These are phyloP conservation scores for Lamellibrachia columna DNA, from an alignment of 2,888 invertebrate species.

Conservation along the genomic window DNA sequence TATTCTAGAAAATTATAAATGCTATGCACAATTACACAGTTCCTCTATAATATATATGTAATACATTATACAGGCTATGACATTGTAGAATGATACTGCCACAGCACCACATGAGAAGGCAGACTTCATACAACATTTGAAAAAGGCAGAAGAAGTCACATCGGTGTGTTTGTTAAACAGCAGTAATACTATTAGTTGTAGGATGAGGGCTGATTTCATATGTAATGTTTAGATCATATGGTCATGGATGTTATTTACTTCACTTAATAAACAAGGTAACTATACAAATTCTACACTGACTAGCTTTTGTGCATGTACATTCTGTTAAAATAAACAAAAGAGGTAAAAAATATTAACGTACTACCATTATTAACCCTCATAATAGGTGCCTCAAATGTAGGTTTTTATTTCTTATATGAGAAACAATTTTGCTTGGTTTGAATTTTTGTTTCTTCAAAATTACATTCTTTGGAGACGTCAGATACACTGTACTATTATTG, in stretches of 20 bases:
- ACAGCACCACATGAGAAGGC: background rate
- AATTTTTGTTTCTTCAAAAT: background rate
- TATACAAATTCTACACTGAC: background rate
- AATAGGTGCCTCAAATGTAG: no score
- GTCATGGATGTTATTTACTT: background rate
- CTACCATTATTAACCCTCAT: no score
- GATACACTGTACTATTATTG: background rate
- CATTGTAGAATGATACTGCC: conserved; percentile 9
- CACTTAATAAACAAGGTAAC: background rate
- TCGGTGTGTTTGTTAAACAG: background rate
- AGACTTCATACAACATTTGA: background rate
- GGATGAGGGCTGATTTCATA: background rate
- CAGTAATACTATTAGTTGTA: no score
- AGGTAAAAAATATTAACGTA: no score
- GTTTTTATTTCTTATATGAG: background rate
- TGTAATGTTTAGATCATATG: background rate
- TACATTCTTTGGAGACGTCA: background rate
- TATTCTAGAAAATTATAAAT: background rate
- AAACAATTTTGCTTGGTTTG: background rate
- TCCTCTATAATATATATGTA: background rate
- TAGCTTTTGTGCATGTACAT: background rate
- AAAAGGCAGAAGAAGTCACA: background rate
- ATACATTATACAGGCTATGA: background rate
- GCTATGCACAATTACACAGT: background rate
- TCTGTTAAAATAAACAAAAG: background rate